Evolutionary conservation across 2,888 invertebrate genomes (phyloP).

Genomic region (Adelognathus sp.): DNA sequence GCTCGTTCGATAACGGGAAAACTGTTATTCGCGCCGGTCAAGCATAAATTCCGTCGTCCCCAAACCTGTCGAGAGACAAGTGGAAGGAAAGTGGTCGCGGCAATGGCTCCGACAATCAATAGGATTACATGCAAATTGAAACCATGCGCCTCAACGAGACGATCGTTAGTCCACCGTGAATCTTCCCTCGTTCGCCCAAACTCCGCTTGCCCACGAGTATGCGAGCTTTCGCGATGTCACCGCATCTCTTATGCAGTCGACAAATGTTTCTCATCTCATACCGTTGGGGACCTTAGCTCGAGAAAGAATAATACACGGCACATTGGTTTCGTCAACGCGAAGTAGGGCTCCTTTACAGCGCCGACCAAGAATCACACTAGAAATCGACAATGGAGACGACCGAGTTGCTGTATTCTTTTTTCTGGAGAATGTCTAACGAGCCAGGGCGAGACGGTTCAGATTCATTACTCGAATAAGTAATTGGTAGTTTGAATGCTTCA

Average conservation of each 20-base stretch:
- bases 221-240: background rate
- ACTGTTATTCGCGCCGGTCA: conserved; percentile 55
- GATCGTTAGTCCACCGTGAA: conserved; percentile 12
- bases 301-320: background rate
- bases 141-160: conserved; percentile 23
- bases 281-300: background rate
- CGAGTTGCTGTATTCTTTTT: background rate
- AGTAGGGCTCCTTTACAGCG: background rate
- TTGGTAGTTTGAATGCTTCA: no score
- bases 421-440: background rate
- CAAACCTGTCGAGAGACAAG: background rate
- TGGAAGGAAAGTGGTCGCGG: conserved; percentile 1
- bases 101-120: conserved; percentile 59
- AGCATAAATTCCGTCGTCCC: conserved; percentile 22
- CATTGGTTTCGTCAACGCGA: background rate
- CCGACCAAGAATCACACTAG: background rate
- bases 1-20: background rate
- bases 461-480: no score
- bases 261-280: background rate
- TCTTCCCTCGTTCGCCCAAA: background rate
- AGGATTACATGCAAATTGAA: conserved; percentile 61
- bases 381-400: background rate
- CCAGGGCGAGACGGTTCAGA: no score
- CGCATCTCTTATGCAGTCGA: background rate
- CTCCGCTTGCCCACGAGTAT: background rate